These are phyloP conservation scores for Eucriotettix oculatus DNA, from an alignment of 2,888 invertebrate genomes.

Conservation along the genomic window DNA sequence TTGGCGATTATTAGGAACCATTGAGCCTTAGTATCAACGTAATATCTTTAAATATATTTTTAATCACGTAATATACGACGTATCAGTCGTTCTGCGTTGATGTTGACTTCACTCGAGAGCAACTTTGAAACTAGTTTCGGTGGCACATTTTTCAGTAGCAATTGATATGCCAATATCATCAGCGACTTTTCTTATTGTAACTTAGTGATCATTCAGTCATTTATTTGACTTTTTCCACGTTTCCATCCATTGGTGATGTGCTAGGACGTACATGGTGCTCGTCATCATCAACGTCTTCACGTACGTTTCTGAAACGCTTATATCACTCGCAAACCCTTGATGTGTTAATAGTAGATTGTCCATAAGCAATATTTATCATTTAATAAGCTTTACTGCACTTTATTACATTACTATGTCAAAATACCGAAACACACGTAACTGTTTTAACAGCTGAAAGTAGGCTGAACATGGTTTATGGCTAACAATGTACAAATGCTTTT, in stretches of 20 bases:
- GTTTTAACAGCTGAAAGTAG: background rate
- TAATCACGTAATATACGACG: too few relatives aligned
- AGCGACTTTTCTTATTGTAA: background rate
- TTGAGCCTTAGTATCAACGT: too few relatives aligned
- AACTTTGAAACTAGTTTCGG: too few relatives aligned
- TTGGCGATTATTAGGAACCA: too few relatives aligned
- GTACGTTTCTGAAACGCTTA: background rate
- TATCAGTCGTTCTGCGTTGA: too few relatives aligned
- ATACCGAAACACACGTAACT: background rate
- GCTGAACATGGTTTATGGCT: background rate
- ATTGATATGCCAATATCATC: background rate
- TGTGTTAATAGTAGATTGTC: background rate
- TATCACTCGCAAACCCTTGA: background rate
- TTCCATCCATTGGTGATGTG: slow-evolving; percentile 17
- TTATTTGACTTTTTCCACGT: slow-evolving; percentile 15
- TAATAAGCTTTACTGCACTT: background rate
- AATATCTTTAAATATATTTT: too few relatives aligned
- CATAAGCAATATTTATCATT: background rate
- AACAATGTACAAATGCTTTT: background rate
- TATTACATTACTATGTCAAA: too few relatives aligned
- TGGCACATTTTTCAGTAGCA: too few relatives aligned
- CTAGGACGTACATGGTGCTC: slow-evolving; percentile 14
- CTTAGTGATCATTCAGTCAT: slow-evolving; percentile 13
- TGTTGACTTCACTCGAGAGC: too few relatives aligned
- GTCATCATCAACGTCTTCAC: slow-evolving; percentile 12